Evolutionary conservation across 1,140 invertebrate genomes (phyloP).

Genomic region (Drosophila nannoptera): DNA sequence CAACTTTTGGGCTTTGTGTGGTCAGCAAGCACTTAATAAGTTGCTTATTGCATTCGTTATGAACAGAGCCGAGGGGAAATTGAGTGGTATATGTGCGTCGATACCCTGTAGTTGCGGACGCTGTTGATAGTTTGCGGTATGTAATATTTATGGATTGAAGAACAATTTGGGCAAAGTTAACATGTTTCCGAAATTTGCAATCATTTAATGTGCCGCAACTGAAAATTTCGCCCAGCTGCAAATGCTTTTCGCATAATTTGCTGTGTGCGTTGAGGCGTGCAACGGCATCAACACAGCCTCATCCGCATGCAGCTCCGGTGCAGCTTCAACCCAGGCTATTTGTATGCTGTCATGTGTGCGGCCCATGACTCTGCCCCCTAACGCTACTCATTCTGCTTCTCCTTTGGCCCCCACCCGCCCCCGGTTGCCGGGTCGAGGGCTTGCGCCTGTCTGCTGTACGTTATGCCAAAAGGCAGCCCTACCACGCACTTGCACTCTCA

Average conservation of each 20-base stretch:
- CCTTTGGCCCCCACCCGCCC: background rate
- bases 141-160: slow-evolving; percentile 13
- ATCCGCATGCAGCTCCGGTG: background rate
- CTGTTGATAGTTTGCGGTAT: no score
- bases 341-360: slow-evolving; percentile 44
- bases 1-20: slow-evolving; percentile 42
- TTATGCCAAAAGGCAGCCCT: slow-evolving; percentile 61
- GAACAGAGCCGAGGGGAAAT: slow-evolving; percentile 42
- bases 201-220: slow-evolving; percentile 65
- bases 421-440: slow-evolving; percentile 7
- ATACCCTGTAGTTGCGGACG: no score
- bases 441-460: slow-evolving; percentile 16
- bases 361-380: background rate
- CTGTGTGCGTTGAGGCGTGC: slow-evolving; percentile 64
- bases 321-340: slow-evolving; percentile 21
- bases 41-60: slow-evolving; percentile 63
- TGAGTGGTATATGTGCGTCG: no score
- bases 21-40: slow-evolving; percentile 68
- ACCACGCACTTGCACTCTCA: slow-evolving; percentile 69
- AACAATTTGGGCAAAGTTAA: slow-evolving; percentile 23
- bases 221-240: slow-evolving; percentile 35
- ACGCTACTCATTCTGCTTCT: no score
- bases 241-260: slow-evolving; percentile 76
- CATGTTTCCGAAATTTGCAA: slow-evolving; percentile 49
- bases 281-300: slow-evolving; percentile 18